Evolutionary conservation across 1,140 invertebrate species (phyloP), one percentile per base, ranked within the genome.

Genomic region (Sminthurides bifidus): DNA sequence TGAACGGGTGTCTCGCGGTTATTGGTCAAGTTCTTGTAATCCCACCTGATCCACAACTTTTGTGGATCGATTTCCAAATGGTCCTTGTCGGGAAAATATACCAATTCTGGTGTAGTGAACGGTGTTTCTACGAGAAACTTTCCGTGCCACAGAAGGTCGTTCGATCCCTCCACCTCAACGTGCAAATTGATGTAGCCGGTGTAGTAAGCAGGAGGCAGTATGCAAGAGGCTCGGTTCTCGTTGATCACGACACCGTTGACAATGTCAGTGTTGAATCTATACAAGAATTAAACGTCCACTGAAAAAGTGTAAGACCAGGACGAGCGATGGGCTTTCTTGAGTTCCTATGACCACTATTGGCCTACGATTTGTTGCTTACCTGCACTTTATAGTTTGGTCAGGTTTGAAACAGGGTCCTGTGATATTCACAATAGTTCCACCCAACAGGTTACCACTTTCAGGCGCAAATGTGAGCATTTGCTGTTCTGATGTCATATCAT

Each of bases 371-470:
- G 5, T 29, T 26, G 43, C 52, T 54, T 60, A 77, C 67, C 72
- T 72, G 66, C 89, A 92, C 33, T 76, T 80, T 15, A 94, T 79
- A 60, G 84, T 80, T 56, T 82, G 77, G 17, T 77, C 77, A 0
- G 76, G 76, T 45, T 78, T 75, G 65, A 92, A 89, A 70, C 92
- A 96, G 10, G 92, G 92, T 0, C 92, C 92, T 0, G 91, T 94
- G 26, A 96, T 87, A 67, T 95, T 94, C 3, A 96, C 88, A 41
- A 93, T 80, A 0, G 88, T 92, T 10, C 91, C 91, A 2, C 91
- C 91, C 43, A 96, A 72, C 92, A 96, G 95, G 69, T 91, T 91
- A 17, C 91, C 90, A 68, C 85, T 90, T 70, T 93, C 87, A 0
- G 92, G 89, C 0, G 91, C 87, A 67, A 94, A 92, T 48, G 87